phyloP scores from a whole-genome alignment of 2,888 invertebrate species.

The Apodemia duryi region DNA sequence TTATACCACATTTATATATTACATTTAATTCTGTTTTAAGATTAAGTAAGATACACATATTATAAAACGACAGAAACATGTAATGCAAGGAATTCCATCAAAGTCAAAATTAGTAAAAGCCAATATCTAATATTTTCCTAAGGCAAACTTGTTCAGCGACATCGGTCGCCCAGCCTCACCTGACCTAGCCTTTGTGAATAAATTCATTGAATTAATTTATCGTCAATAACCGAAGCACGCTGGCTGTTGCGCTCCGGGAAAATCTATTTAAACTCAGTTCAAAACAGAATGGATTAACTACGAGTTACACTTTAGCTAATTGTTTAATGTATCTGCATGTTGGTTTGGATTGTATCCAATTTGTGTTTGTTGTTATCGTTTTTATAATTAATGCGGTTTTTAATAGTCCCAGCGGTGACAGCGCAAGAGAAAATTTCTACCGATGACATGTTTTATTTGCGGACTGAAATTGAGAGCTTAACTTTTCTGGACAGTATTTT shows the following conservation, averaged over 20 bases:
- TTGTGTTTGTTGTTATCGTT: not conserved
- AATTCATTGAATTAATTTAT: slow-evolving; percentile 13
- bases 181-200: slow-evolving; percentile 13
- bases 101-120: not conserved
- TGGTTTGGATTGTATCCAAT: slow-evolving; percentile 9
- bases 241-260: slow-evolving; percentile 12
- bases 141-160: not conserved
- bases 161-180: not conserved
- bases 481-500: too few relatives aligned
- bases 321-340: slow-evolving; percentile 14
- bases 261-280: slow-evolving; percentile 14
- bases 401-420: too few relatives aligned
- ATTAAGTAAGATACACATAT: too few relatives aligned
- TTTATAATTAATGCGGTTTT: not conserved
- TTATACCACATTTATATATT: too few relatives aligned
- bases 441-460: too few relatives aligned
- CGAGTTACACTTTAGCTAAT: slow-evolving; percentile 13
- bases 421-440: too few relatives aligned
- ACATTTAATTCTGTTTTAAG: too few relatives aligned
- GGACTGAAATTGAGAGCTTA: too few relatives aligned
- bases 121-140: not conserved
- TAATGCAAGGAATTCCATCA: not conserved
- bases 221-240: slow-evolving; percentile 16
- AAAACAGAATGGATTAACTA: slow-evolving; percentile 13
- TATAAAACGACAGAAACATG: too few relatives aligned